A percentile compares a stretch with the other conserved stretches of the same genome.
phyloP scores from a whole-genome alignment of 2,888 invertebrate species.

The Pegoplata infirma region DNA sequence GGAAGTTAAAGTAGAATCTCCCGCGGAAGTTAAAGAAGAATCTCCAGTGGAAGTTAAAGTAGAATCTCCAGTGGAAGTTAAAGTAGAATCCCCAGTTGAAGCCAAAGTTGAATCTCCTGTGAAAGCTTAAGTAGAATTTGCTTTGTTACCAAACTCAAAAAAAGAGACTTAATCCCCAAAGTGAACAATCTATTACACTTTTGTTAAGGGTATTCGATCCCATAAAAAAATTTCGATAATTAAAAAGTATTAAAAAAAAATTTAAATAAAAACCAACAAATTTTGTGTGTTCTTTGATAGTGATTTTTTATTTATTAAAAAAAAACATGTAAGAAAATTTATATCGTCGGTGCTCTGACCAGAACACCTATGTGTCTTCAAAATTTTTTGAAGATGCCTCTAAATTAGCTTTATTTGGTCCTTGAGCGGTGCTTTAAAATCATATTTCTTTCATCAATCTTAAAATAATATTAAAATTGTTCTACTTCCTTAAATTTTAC shows the following conservation, averaged over 20 bases:
- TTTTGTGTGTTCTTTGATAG: conserved; percentile 55
- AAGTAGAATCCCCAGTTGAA: not conserved
- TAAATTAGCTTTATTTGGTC: too few relatives aligned
- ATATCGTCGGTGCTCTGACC: too few relatives aligned
- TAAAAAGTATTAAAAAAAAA: conserved; percentile 50
- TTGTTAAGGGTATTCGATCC: not conserved
- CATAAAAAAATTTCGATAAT: conserved; percentile 7
- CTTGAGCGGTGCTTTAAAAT: too few relatives aligned
- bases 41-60: not conserved
- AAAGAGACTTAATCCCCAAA: not conserved
- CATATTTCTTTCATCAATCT: too few relatives aligned
- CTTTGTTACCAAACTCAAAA: not conserved
- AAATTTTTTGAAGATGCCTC: too few relatives aligned
- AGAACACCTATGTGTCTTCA: too few relatives aligned
- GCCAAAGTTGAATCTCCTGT: not conserved
- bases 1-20: not conserved
- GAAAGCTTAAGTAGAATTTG: not conserved
- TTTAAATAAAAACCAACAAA: conserved; percentile 60
- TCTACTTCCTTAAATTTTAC: too few relatives aligned
- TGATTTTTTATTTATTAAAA: not conserved
- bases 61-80: not conserved
- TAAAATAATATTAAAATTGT: too few relatives aligned
- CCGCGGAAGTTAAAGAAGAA: not conserved
- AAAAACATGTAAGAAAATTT: too few relatives aligned
- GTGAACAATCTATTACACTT: not conserved